Percentiles rank a stretch among this genome's conserved stretches.
Conservation (phyloP, 2,797 vertebrate genomes). For the Amblyopsis hoosieri region DNA sequence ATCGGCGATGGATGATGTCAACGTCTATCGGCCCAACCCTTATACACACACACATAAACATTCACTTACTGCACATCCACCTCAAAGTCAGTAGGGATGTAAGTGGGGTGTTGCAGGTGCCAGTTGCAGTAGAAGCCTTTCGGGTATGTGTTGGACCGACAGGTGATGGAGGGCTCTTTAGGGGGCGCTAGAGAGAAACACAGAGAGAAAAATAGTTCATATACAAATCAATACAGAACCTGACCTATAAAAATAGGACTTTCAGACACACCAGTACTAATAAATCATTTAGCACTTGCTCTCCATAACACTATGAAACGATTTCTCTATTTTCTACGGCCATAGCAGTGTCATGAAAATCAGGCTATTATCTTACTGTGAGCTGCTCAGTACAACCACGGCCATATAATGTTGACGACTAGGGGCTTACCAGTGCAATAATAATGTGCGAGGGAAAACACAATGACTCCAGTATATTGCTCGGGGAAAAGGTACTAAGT, state of each 20-base stretch:
- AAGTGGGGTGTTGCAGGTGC: conserved; percentile 87
- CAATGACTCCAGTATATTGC: no score
- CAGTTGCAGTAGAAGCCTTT: conserved; percentile 98
- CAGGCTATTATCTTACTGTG: no score
- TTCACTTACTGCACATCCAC: conserved; percentile 91
- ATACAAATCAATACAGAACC: neutral
- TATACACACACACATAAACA: neutral
- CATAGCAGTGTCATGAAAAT: no score
- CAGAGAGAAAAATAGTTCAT: conserved; percentile 7
- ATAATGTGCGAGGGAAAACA: no score
- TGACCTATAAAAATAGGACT: neutral
- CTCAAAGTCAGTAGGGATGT: conserved; percentile 91
- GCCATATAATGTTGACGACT: no score
- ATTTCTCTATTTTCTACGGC: no score
- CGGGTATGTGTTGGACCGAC: conserved; percentile 96
- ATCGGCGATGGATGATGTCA: no score
- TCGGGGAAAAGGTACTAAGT: no score
- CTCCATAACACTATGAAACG: no score
- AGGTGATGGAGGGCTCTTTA: conserved; percentile 85
- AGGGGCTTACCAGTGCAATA: no score
- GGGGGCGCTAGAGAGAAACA: conserved; percentile 79
- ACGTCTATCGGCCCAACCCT: neutral
- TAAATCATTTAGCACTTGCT: no score
- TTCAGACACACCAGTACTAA: neutral
- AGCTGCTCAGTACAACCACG: no score